Conservation (phyloP, 1,140 invertebrate genomes). For the Pemphigus obesinymphae region DNA sequence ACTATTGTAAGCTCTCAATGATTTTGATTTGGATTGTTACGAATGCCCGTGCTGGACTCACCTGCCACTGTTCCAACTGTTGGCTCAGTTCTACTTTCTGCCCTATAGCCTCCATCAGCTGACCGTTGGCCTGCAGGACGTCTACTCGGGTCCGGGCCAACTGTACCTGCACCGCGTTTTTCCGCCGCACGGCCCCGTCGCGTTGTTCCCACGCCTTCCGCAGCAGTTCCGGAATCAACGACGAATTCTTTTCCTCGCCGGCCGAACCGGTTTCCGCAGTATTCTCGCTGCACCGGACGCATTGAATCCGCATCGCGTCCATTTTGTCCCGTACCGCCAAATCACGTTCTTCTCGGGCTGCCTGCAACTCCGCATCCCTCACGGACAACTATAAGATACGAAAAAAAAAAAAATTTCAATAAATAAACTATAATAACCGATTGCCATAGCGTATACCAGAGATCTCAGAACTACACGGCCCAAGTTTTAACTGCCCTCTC, state of each 20-base stretch:
- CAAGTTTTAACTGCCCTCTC: too few species aligned
- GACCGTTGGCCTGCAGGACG: constrained; percentile 85
- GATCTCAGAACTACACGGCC: too few species aligned
- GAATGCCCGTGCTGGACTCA: too few species aligned
- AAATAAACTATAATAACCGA: too few species aligned
- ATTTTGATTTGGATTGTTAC: too few species aligned
- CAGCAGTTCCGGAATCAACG: constrained; percentile 75
- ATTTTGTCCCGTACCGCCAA: constrained; percentile 64
- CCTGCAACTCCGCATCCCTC: constrained; percentile 73
- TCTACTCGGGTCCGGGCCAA: constrained; percentile 84
- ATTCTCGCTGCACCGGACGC: constrained; percentile 70
- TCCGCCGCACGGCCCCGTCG: constrained; percentile 78
- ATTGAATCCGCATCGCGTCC: constrained; percentile 62
- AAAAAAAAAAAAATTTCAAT: too few species aligned
- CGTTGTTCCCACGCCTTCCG: constrained; percentile 56
- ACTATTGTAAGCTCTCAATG: too few species aligned
- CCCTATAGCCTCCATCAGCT: constrained; percentile 88
- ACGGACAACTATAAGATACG: constrained; percentile 60
- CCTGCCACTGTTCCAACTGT: constrained; percentile 93
- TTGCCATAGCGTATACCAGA: too few species aligned
- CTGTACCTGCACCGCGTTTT: constrained; percentile 82
- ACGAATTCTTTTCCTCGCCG: constrained; percentile 58
- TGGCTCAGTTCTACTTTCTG: constrained; percentile 92
- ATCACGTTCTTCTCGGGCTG: constrained; percentile 75
- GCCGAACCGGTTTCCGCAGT: constrained; percentile 68